phyloP scores from a whole-genome alignment of 2,113 vertebrate genomes.

The Thryonomys swinderianus region DNA sequence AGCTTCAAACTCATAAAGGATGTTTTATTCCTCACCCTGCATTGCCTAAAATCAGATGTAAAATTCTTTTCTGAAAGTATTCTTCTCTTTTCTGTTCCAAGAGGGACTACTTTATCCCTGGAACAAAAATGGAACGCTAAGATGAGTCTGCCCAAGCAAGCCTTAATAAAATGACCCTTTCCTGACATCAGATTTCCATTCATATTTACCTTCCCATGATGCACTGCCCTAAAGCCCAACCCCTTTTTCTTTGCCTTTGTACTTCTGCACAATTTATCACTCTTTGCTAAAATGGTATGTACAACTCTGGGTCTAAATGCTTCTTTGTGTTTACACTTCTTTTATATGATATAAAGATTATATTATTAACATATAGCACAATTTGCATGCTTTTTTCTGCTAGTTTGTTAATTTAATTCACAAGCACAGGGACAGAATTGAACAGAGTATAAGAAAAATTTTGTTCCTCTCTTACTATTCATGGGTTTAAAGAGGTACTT shows the following conservation, averaged over 20 bases:
- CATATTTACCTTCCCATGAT: not conserved
- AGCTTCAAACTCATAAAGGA: not conserved
- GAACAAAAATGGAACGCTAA: not conserved
- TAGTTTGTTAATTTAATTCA: not conserved
- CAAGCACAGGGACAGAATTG: not conserved
- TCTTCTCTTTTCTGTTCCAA: not conserved
- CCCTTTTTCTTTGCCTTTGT: not conserved
- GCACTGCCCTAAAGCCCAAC: not conserved
- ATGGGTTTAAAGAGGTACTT: not conserved
- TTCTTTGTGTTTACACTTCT: not conserved
- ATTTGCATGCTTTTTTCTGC: not conserved
- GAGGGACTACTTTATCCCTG: not conserved
- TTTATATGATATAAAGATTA: not conserved
- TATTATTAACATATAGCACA: not conserved
- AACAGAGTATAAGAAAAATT: too few relatives aligned
- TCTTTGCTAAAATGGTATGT: not conserved
- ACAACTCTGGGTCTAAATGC: not conserved
- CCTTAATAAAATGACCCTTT: not conserved
- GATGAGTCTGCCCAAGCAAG: not conserved
- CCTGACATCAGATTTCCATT: not conserved
- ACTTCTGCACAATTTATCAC: not conserved
- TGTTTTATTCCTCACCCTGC: accelerated
- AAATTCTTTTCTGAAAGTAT: not conserved
- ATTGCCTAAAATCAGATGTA: not conserved
- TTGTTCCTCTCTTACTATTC: not conserved